Conservation (phyloP, 2,888 invertebrate species). For the Monopis laevigella region DNA sequence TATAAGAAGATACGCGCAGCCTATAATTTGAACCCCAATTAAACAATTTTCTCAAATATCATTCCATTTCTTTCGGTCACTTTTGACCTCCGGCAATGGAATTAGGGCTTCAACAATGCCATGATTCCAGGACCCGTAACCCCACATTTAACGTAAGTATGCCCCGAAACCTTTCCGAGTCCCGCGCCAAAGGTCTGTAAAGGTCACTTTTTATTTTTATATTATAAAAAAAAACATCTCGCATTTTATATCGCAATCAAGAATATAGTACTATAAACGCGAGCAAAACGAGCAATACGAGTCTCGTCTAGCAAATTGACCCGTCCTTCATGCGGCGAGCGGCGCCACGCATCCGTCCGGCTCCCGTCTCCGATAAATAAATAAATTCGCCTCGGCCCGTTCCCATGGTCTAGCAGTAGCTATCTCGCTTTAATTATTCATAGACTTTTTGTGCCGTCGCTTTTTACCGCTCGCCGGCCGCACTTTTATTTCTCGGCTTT, state of each 20-base stretch:
- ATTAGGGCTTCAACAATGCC: conserved; percentile 52
- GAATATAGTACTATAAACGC: neutral
- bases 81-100: conserved; percentile 48
- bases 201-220: conserved; percentile 25
- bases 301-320: conserved; percentile 59
- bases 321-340: conserved; percentile 49
- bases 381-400: conserved; percentile 32
- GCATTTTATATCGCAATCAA: neutral
- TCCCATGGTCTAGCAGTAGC: conserved; percentile 66
- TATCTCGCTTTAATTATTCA: conserved; percentile 67
- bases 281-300: conserved; percentile 26
- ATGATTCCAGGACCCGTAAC: conserved; percentile 37
- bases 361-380: conserved; percentile 57
- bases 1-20: conserved; percentile 15
- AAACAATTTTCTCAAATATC: conserved; percentile 63
- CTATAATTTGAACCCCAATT: conserved; percentile 57
- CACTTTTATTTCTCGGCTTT: conserved; percentile 29
- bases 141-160: conserved; percentile 55
- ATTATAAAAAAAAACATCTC: neutral
- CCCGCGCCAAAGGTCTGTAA: conserved; percentile 31
- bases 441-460: conserved; percentile 61
- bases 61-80: conserved; percentile 52
- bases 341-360: conserved; percentile 28
- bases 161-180: conserved; percentile 48
- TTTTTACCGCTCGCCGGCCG: conserved; percentile 57